A percentile compares a stretch with the other conserved stretches of the same genome.
phyloP scores from a whole-genome alignment of 2,113 vertebrate genomes.

The Damaliscus lunatus region DNA sequence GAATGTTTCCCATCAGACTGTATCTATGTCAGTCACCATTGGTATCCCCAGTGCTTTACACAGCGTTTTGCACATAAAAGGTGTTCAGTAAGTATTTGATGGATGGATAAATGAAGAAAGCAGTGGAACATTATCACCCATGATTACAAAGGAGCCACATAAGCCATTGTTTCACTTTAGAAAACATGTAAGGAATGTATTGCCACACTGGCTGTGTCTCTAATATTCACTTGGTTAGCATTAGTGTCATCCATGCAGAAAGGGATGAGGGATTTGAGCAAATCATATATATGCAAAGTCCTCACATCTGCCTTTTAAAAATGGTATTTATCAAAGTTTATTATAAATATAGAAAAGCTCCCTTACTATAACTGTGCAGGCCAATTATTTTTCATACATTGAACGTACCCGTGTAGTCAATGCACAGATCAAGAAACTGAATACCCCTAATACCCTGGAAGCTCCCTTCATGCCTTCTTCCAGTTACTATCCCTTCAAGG shows the following conservation, averaged over 20 bases:
- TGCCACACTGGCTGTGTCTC: not conserved
- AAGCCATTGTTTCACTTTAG: not conserved
- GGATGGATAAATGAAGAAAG: not conserved
- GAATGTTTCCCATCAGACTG: not conserved
- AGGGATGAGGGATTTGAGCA: not conserved
- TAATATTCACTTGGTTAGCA: not conserved
- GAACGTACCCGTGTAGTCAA: not conserved
- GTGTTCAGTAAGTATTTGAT: not conserved
- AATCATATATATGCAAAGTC: not conserved
- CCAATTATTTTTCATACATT: not conserved
- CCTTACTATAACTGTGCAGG: not conserved
- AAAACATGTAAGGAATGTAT: not conserved
- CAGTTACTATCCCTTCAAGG: not conserved
- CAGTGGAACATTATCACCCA: not conserved
- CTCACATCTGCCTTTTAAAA: not conserved
- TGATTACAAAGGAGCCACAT: not conserved
- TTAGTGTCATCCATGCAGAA: not conserved
- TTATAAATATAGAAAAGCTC: not conserved
- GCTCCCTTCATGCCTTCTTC: not conserved
- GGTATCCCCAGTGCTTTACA: not conserved
- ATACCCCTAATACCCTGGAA: not conserved
- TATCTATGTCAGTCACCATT: not conserved
- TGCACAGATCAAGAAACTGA: not conserved
- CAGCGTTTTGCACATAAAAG: not conserved
- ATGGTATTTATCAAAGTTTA: not conserved